phyloP scores from a whole-genome alignment of 2,113 vertebrate species.

The Furnarius figulus region DNA sequence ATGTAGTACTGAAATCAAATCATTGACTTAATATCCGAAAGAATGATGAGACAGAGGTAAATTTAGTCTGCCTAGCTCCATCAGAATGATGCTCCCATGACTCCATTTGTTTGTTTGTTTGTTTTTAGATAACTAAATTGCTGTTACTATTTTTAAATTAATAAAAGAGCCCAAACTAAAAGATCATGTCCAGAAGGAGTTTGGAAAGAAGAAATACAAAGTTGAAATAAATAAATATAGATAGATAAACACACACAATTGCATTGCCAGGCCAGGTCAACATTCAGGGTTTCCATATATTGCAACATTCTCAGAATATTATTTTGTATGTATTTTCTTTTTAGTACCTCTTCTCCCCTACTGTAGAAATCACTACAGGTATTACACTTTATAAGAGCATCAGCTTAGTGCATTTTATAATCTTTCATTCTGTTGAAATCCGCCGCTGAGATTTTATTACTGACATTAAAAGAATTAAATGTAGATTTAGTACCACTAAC shows the following conservation, averaged over 20 bases:
- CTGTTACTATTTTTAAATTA: background rate
- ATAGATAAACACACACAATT: rapidly evolving
- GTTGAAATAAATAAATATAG: background rate
- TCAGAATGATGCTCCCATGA: background rate
- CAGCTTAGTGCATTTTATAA: background rate
- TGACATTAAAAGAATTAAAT: slow-evolving; percentile 9
- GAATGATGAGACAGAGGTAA: background rate
- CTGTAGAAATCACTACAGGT: background rate
- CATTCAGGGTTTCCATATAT: background rate
- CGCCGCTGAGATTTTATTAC: slow-evolving; percentile 4
- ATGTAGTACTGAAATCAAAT: background rate
- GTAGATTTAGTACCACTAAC: background rate
- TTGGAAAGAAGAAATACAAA: background rate
- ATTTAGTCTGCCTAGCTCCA: background rate
- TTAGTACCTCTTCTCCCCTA: background rate
- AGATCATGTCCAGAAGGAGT: background rate
- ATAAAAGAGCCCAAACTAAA: background rate
- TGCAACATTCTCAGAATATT: background rate
- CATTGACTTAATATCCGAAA: background rate
- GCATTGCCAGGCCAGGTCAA: background rate
- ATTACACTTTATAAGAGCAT: background rate
- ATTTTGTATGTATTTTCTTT: background rate
- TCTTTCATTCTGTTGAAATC: background rate
- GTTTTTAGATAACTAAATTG: background rate
- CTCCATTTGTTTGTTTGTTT: background rate